Base-by-base conservation (phyloP, 2,797 vertebrate species). In the Sciaenops ocellatus region DNA sequence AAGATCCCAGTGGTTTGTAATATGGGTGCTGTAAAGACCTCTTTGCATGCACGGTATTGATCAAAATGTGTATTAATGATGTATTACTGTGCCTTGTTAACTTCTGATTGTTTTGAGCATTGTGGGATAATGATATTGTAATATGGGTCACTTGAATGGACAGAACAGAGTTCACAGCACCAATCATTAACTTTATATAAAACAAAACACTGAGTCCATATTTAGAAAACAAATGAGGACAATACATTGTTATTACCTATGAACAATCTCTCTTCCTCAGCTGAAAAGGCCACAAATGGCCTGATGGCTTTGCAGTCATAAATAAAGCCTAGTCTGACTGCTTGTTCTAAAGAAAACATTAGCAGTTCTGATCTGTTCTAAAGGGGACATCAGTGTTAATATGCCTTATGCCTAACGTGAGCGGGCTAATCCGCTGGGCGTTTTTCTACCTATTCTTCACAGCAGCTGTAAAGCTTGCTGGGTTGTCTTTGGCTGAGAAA, bases 261-360 rank as follows among this genome's bases (percentile, higher is more conserved):
- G 50, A 87, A 71, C 82, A 87, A 90, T 92, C 85, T 69, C 73
- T 93, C 82, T 87, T 84, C 83, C 76, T 78, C 52, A 52, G 77
- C 55, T 87, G 92, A 92, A 93, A 93, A 92, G 89, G 90, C 90
- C 93, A 92, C 82, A 76, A 70, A 84, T 93, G 82, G 89, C 91
- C 87, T 82, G 72, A 79, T 90, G 88, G 84, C 77, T 87, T 87
- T 56, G 64, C 69, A 76, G 88, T 93, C 91, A 92, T 94, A 88
- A 90, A 89, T 93, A 89, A 88, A 87, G 71, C 77, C n/a, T 62
- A 50, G 72, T 80, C 63, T 82, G 78, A 78, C 76, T 86, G 76
- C 89, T 88, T 89, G 76, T 88, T 89, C 69, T 80, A 46, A 86
- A 83, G 83, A 71, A 91, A 87, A 76, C 87, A 80, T 91, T 92